Conservation (phyloP, 2,888 invertebrate species). For the Patella pellucida region DNA sequence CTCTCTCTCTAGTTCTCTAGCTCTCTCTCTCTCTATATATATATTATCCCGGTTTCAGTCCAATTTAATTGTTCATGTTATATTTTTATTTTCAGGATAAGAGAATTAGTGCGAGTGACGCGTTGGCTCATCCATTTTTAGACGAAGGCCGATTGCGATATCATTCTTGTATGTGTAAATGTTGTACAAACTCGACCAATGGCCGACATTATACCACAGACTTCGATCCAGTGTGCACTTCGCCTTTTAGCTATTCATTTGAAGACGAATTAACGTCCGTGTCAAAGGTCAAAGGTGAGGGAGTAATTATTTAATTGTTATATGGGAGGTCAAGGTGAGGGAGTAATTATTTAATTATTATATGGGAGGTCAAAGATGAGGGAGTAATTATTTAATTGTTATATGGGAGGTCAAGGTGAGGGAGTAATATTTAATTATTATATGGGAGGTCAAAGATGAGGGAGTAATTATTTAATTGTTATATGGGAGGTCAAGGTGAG, state of each 20-base stretch:
- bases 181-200: conserved; percentile 83
- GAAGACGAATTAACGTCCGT: conserved; percentile 87
- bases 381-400: not conserved
- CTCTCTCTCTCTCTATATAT: too few species aligned
- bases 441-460: conserved; percentile 83
- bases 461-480: not conserved
- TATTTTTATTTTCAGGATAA: conserved; percentile 79
- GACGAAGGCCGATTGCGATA: conserved; percentile 98
- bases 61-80: too few species aligned
- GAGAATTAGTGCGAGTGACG: conserved; percentile 93
- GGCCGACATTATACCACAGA: conserved; percentile 86
- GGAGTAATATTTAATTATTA: not conserved
- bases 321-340: conserved; percentile 78
- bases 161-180: conserved; percentile 99
- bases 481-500: conserved; percentile 82
- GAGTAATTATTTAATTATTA: not conserved
- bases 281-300: conserved; percentile 84
- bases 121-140: conserved; percentile 95
- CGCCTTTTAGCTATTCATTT: conserved; percentile 95
- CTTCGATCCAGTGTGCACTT: conserved; percentile 91
- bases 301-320: not conserved
- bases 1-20: too few species aligned
- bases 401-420: conserved; percentile 82
- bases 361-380: conserved; percentile 83
- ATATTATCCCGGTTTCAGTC: too few species aligned